Conservation (phyloP, 2,797 vertebrate genomes). For the Gallinago nigripennis region DNA sequence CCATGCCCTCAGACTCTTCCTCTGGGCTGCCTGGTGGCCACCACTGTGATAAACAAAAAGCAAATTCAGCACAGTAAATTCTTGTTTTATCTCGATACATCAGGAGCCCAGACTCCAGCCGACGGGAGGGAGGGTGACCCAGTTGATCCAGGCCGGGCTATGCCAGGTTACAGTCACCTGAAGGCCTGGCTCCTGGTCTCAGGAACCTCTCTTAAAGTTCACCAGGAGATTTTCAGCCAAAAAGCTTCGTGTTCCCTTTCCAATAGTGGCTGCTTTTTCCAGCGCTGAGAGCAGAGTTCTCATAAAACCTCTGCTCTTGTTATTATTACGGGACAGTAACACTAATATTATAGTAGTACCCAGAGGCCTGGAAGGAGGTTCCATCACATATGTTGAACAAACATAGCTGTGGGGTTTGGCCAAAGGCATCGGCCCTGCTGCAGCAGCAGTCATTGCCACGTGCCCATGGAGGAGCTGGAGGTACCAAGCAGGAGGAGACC, state of each 20-base stretch:
- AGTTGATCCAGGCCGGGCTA: not conserved
- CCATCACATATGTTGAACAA: not conserved
- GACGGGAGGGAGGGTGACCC: rapidly evolving
- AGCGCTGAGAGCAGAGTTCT: not conserved
- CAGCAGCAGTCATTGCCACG: rapidly evolving
- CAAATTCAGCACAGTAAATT: not conserved
- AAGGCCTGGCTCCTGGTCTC: not conserved
- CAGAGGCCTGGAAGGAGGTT: not conserved
- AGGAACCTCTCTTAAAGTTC: not conserved
- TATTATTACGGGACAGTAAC: not conserved
- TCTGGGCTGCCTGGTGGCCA: not conserved
- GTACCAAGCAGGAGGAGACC: not conserved
- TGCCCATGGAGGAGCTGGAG: not conserved
- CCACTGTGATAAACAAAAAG: not conserved
- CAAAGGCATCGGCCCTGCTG: rapidly evolving
- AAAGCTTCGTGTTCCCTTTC: not conserved
- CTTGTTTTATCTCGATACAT: not conserved
- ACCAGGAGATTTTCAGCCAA: not conserved
- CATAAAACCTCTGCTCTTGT: not conserved
- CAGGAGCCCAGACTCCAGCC: not conserved
- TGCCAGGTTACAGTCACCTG: not conserved
- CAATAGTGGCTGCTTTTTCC: not conserved
- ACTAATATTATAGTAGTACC: not conserved
- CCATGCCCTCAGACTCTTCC: not conserved
- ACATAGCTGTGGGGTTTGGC: not conserved